Evolutionary conservation across 2,888 invertebrate genomes (phyloP), one percentile per base, ranked within the genome.

Genomic region (Heliconius cydno): DNA sequence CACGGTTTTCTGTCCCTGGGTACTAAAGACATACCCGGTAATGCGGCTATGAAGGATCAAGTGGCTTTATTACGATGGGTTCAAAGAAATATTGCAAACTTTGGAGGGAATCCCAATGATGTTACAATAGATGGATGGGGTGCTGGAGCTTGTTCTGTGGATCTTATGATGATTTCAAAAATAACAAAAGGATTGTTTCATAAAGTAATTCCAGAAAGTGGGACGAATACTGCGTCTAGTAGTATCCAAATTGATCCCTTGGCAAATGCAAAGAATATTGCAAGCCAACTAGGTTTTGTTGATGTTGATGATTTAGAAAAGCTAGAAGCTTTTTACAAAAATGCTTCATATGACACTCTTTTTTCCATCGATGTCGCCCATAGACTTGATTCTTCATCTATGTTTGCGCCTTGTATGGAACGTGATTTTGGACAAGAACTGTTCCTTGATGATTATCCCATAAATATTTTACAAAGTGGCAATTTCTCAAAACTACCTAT

Each of bases 41-140:
- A 92, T 74, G 92, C 92, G 30, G 92, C 91, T 6, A 86, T 92
- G 87, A 92, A 92, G 82, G 92, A 93, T 77, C 91, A 91, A 83
- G 87, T 92, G 2, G 88, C 90, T 0, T 82, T 90, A 38, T 84
- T 92, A 12, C 79, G 82, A 15, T 46, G 46, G 46, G 46, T 46
- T 46, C 46, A 46, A 15, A 46, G 5, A 5, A 46, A 46, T 46
- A 1, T 93, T 73, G 90, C 85, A 0, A 84, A 77, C 3, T 92
- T 91, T 72, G 90, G 91, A 22, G 92, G 92, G 1, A 90, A 92
- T 38, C 89, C 92, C 57, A 79, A 90, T 46, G 92, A 92, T 76
- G 87, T 93, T 3, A 92, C 91, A 1, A 82, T 93, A 30, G 80
- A 78, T 5, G 92, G 90, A 2, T 88, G 84, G 72, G 92, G 92